A percentile compares a stretch with the other conserved stretches of the same genome.
These are phyloP conservation scores for Acleris laterana DNA, from an alignment of 2,888 invertebrate genomes.

Conservation along the genomic window DNA sequence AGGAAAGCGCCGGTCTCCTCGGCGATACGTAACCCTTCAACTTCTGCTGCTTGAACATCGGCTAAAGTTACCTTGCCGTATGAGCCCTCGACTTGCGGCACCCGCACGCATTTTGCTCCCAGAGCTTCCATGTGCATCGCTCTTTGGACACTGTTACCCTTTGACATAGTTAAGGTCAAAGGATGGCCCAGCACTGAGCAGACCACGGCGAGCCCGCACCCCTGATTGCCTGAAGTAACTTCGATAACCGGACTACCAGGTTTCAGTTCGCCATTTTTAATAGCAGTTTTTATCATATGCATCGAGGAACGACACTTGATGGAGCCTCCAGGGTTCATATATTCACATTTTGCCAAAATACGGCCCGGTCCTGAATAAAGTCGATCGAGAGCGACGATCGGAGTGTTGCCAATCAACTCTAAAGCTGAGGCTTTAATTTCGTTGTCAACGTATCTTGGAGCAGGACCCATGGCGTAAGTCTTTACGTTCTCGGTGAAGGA, in stretches of 20 bases:
- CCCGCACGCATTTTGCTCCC: slow-evolving; percentile 70
- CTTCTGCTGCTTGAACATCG: slow-evolving; percentile 70
- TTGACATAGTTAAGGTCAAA: slow-evolving; percentile 73
- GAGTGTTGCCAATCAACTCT: slow-evolving; percentile 76
- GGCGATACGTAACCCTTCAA: slow-evolving; percentile 60
- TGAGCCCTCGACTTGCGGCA: slow-evolving; percentile 75
- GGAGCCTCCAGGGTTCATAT: slow-evolving; percentile 78
- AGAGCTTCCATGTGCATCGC: slow-evolving; percentile 79
- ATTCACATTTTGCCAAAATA: slow-evolving; percentile 77
- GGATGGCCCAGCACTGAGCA: slow-evolving; percentile 75
- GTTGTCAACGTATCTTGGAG: slow-evolving; percentile 49
- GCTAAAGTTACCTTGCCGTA: slow-evolving; percentile 74
- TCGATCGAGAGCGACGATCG: slow-evolving; percentile 75
- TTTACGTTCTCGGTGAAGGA: slow-evolving; percentile 39
- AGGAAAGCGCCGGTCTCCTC: slow-evolving; percentile 68
- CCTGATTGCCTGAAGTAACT: slow-evolving; percentile 77
- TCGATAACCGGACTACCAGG: slow-evolving; percentile 70
- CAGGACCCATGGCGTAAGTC: slow-evolving; percentile 46
- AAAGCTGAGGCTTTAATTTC: slow-evolving; percentile 75
- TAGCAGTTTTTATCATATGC: slow-evolving; percentile 67
- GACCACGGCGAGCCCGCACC: slow-evolving; percentile 75
- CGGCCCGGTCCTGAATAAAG: slow-evolving; percentile 71
- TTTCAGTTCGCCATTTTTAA: slow-evolving; percentile 59
- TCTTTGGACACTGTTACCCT: slow-evolving; percentile 74
- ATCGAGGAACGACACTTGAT: slow-evolving; percentile 75